These are phyloP conservation scores for Apoderus coryli DNA, from an alignment of 2,888 invertebrate species.

Conservation along the genomic window DNA sequence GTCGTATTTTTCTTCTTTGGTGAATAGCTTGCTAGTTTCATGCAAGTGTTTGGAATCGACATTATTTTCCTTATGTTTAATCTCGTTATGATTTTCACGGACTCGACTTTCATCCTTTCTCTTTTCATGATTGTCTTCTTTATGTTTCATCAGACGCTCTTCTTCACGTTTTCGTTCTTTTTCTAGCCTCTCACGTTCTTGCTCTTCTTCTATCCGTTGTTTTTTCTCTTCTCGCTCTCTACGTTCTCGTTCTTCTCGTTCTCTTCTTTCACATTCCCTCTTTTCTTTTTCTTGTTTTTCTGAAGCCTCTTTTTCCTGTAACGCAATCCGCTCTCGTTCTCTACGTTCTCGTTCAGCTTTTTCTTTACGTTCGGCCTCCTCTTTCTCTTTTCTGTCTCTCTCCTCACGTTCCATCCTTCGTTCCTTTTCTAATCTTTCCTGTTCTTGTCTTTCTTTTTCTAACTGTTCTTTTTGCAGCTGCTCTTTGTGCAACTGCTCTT, in stretches of 20 bases:
- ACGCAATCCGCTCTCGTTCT: slow-evolving; percentile 29
- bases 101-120: slow-evolving; percentile 38
- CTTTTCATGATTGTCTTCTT: slow-evolving; percentile 32
- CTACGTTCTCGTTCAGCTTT: slow-evolving; percentile 16
- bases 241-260: slow-evolving; percentile 25
- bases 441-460: slow-evolving; percentile 25
- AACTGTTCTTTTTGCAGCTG: slow-evolving; percentile 28
- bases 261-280: slow-evolving; percentile 14
- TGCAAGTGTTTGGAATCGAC: slow-evolving; percentile 22
- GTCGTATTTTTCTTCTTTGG: slow-evolving; percentile 26
- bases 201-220: no score
- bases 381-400: slow-evolving; percentile 20
- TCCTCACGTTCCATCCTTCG: slow-evolving; percentile 17
- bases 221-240: slow-evolving; percentile 20
- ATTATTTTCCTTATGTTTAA: slow-evolving; percentile 25
- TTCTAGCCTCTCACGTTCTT: slow-evolving; percentile 25
- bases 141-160: no score
- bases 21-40: slow-evolving; percentile 26
- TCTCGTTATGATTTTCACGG: slow-evolving; percentile 37
- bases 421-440: slow-evolving; percentile 29
- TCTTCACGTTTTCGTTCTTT: slow-evolving; percentile 29
- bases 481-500: slow-evolving; percentile 29
- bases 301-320: slow-evolving; percentile 26
- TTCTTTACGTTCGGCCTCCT: slow-evolving; percentile 17
- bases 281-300: slow-evolving; percentile 18